Evolutionary conservation across 2,888 invertebrate species (phyloP), one percentile per base, ranked within the genome.

Genomic region (Stenichneumon culpator): DNA sequence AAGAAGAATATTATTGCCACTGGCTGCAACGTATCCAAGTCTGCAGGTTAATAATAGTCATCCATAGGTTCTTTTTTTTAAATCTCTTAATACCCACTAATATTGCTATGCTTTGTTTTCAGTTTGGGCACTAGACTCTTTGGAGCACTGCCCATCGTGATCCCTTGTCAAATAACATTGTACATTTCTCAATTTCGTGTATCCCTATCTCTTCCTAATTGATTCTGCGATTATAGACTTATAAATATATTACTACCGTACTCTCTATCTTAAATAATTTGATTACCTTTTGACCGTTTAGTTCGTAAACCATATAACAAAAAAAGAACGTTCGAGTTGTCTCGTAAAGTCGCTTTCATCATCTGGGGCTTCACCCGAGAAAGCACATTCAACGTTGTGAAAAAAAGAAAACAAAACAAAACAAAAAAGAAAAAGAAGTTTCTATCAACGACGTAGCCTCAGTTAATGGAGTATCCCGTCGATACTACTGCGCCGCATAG

Each of bases 101-200:
- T 92, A 92, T 92, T 92, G 92, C 92, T 92, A 92, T 90, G 86
- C 89, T 91, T 92, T 90, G 86, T 89, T 87, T 63, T 86, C 78
- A 83, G 72, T 85, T 82, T 77, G 86, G 87, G 88, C 90, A 86
- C 85, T 87, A 87, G 87, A 89, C 89, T 90, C 89, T 90, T 90
- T 89, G 87, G 88, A 91, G 90, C 89, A 87, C 87, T 87, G 88
- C 88, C 89, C 89, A 82, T 75, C 87, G 86, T 89, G 87, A 86
- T 88, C 83, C 89, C 83, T 82, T 79, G 80, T 85, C 78, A 78
- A 86, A 78, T 82, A 87, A 85, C 72, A 86, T 84, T 86, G 86
- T 87, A 86, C 86, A 85, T 83, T 84, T 65, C 79, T 80, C 84
- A 73, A 79, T 80, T 77, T 79, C 81, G 69, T 50, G 44, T 25